Evolutionary conservation across 2,113 vertebrate genomes (phyloP).

Genomic region (Delphinus delphis): DNA sequence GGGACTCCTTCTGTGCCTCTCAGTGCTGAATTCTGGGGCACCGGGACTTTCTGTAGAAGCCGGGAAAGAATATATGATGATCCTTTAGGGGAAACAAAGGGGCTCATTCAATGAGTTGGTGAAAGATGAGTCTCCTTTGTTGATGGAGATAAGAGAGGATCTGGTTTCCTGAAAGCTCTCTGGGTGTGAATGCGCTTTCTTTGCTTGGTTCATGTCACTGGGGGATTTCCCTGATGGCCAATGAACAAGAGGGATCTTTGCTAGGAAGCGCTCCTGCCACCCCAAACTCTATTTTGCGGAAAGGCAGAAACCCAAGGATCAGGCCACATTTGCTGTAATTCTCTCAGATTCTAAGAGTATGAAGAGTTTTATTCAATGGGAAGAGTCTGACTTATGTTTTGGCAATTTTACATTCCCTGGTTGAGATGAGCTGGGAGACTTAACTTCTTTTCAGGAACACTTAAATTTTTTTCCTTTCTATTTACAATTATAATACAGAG

Average conservation of each 20-base stretch:
- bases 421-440: not conserved
- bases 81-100: slow-evolving; percentile 73
- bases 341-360: not conserved
- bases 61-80: slow-evolving; percentile 58
- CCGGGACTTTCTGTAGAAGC: not conserved
- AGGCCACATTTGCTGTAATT: not conserved
- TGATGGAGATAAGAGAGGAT: slow-evolving; percentile 72
- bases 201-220: slow-evolving; percentile 47
- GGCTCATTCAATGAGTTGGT: slow-evolving; percentile 62
- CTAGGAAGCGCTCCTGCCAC: slow-evolving; percentile 27
- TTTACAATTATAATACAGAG: not conserved
- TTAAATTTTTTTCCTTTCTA: not conserved
- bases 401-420: not conserved
- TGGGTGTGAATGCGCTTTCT: slow-evolving; percentile 74
- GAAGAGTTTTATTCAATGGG: not conserved
- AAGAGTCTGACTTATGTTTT: not conserved
- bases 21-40: slow-evolving; percentile 28
- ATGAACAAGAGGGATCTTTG: not conserved
- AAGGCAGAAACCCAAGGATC: not conserved
- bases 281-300: not conserved
- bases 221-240: slow-evolving; percentile 48
- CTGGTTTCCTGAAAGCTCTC: slow-evolving; percentile 65
- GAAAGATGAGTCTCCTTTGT: slow-evolving; percentile 69
- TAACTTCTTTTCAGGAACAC: not conserved
- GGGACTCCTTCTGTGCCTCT: not conserved